Conservation (phyloP, 2,113 vertebrate species). For the Nymphicus hollandicus region DNA sequence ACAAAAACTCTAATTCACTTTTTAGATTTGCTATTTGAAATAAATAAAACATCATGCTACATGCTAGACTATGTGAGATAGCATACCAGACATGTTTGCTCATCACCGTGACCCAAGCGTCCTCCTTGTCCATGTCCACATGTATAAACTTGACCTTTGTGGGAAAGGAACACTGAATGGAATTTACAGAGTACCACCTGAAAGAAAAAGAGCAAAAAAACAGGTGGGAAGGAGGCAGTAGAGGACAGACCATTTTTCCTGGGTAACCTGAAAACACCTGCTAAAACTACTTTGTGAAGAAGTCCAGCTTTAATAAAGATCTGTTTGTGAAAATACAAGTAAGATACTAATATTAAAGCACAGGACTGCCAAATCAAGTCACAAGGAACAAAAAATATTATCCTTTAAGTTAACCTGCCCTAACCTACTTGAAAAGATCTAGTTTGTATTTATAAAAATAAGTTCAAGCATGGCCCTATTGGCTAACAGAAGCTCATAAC, state of each 20-base stretch:
- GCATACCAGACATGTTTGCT: conserved; percentile 92
- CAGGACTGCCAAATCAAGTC: neutral
- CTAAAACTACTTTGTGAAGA: neutral
- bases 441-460: neutral
- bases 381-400: neutral
- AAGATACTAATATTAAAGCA: neutral
- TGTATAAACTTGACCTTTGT: conserved; percentile 94
- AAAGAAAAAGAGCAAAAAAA: neutral
- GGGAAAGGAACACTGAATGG: conserved; percentile 96
- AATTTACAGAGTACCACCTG: conserved; percentile 97
- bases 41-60: neutral
- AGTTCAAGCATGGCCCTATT: neutral
- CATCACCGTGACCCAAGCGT: conserved; percentile 95
- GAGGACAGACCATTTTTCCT: neutral
- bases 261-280: neutral
- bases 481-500: neutral
- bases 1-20: neutral
- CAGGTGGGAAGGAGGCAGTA: neutral
- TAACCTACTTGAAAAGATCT: neutral
- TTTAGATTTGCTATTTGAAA: neutral
- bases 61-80: neutral
- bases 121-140: conserved; percentile 97
- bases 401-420: neutral
- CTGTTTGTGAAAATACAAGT: neutral
- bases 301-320: neutral